Conservation (phyloP, 2,888 invertebrate species). For the Blastobasis lacticolella region DNA sequence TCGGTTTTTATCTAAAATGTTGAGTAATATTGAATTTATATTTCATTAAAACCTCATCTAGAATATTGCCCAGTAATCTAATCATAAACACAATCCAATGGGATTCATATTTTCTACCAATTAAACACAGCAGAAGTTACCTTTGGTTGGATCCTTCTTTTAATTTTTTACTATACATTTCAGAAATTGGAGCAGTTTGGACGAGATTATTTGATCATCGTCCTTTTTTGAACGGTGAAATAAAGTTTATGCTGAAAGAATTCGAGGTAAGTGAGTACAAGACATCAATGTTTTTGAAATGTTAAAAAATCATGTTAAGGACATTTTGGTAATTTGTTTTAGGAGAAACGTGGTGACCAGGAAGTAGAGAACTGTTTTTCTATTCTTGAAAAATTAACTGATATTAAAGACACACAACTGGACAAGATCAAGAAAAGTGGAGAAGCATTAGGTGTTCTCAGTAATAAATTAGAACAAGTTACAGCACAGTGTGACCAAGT, state of each 20-base stretch:
- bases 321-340: constrained; percentile 13
- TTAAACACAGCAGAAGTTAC: not conserved
- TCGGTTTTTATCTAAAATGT: too few relatives aligned
- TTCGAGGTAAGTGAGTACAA: constrained; percentile 80
- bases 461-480: constrained; percentile 79
- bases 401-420: constrained; percentile 83
- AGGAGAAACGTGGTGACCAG: constrained; percentile 85
- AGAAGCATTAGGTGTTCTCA: constrained; percentile 76
- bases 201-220: constrained; percentile 89
- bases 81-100: not conserved
- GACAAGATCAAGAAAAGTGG: constrained; percentile 78
- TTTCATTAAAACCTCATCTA: too few relatives aligned
- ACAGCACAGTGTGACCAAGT: constrained; percentile 76
- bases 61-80: too few relatives aligned
- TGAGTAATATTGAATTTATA: too few relatives aligned
- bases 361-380: constrained; percentile 87
- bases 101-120: not conserved
- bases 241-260: constrained; percentile 86
- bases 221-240: constrained; percentile 89
- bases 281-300: not conserved
- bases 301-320: not conserved
- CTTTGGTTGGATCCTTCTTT: not conserved
- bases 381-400: constrained; percentile 83
- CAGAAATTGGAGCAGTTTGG: constrained; percentile 89
- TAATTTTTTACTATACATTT: constrained; percentile 6